A percentile compares a stretch with the other conserved stretches of the same genome.
phyloP scores from a whole-genome alignment of 2,888 invertebrate genomes.

The Heliconius charithonia region DNA sequence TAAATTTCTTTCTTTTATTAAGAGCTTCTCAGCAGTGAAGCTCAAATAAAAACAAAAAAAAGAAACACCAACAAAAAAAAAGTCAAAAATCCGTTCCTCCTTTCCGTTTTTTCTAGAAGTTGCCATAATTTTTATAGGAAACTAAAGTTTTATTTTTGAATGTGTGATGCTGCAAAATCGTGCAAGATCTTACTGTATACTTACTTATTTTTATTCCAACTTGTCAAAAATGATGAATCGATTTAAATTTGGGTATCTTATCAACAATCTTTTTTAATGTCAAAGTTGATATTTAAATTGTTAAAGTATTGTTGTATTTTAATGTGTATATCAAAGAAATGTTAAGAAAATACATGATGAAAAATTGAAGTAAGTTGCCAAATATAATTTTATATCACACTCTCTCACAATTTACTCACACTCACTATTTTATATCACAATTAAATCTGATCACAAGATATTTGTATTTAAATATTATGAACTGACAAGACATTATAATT shows the following conservation, averaged over 20 bases:
- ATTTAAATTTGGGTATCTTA: slow-evolving; percentile 3
- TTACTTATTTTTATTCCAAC: neutral
- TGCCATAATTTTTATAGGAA: neutral
- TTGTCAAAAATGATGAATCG: slow-evolving; percentile 16
- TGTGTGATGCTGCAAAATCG: neutral
- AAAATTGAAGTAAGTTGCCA: no score
- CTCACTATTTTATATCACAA: neutral
- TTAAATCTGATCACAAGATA: neutral
- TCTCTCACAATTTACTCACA: no score
- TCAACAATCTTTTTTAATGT: neutral
- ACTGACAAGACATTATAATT: neutral
- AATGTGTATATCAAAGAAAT: no score
- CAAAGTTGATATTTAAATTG: neutral
- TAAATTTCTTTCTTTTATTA: no score
- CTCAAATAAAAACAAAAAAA: no score
- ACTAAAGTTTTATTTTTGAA: neutral
- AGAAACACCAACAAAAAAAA: no score
- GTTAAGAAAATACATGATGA: no score
- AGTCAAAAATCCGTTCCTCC: no score
- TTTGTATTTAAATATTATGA: neutral
- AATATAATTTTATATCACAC: no score
- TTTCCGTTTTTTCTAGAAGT: no score
- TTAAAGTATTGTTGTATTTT: no score
- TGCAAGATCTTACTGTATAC: neutral
- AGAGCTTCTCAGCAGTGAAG: no score